Evolutionary conservation across 2,113 vertebrate genomes (phyloP), one percentile per base, ranked within the genome.

Genomic region (Argyrosomus japonicus): DNA sequence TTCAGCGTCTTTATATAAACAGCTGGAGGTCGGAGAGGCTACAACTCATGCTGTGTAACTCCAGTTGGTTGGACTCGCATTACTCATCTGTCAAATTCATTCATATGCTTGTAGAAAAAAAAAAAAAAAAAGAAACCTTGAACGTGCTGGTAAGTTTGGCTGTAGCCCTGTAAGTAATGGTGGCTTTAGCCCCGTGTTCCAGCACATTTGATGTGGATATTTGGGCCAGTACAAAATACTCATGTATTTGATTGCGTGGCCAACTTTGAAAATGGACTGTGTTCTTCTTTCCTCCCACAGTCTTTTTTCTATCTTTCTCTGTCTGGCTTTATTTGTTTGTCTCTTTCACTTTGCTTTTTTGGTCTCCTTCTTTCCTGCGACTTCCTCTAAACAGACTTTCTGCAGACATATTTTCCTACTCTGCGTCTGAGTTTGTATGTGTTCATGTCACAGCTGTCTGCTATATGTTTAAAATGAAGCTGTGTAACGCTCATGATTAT

Each of bases 61-160:
- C n/a, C 7, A 11, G 53, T 73, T 67, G 57, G 68, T 81, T 50
- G 36, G 67, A 56, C 57, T 77, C 23, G 0, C 23, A 6, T 56
- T 45, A 85, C 88, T 40, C 36, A 81, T 87, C 85, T 89, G 89
- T 87, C 87, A 64, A 70, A 88, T 69, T 69, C 86, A 83, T 89
- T 88, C 84, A 69, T 25, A 32, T 69, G 64, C 61, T 63, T 65
- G 36, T 82, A n/a, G n/a, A n/a, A n/a, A 15, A 77, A 64, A 64
- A 36, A 36, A 21, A 12, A 47, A 4, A 47, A 36, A 60, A 45
- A 36, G 79, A 70, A 77, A 63, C 25, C 82, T 36, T 45, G 68
- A 64, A 58, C 57, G 48, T 57, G 68, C 65, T 80, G 62, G 18
- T 62, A 56, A 27, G 65, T 67, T 82, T 48, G 56, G 70, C 80